Conservation (phyloP, 2,888 invertebrate genomes). For the Callyntrura guangdongensis region DNA sequence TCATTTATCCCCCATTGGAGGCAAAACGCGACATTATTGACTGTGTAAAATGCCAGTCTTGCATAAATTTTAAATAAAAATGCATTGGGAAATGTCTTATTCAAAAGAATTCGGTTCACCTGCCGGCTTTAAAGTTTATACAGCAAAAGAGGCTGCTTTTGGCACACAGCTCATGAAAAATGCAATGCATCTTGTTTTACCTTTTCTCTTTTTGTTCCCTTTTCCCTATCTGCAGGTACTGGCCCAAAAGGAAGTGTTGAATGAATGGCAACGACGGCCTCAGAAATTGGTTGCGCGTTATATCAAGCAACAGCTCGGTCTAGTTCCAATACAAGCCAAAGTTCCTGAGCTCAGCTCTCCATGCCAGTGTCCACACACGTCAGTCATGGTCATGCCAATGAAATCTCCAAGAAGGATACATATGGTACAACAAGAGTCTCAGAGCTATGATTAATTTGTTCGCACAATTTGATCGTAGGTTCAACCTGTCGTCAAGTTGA, state of each 20-base stretch:
- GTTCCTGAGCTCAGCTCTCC: constrained; percentile 64
- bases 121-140: too few species aligned
- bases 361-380: constrained; percentile 87
- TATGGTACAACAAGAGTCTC: constrained; percentile 93
- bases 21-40: too few species aligned
- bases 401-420: constrained; percentile 96
- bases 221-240: constrained; percentile 89
- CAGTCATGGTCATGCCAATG: constrained; percentile 92
- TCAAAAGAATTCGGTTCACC: too few species aligned
- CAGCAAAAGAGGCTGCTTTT: neutral
- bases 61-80: too few species aligned
- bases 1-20: too few species aligned
- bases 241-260: constrained; percentile 94
- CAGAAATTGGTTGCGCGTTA: constrained; percentile 93
- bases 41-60: too few species aligned
- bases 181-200: neutral
- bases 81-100: too few species aligned
- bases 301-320: constrained; percentile 93
- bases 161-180: constrained; percentile 2
- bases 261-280: constrained; percentile 96
- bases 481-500: neutral
- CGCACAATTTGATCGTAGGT: constrained; percentile 2
- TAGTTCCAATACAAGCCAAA: constrained; percentile 87
- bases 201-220: constrained; percentile 14
- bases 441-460: constrained; percentile 58